Evolutionary conservation across 2,797 vertebrate genomes (phyloP).

Genomic region (Brachyalestes nurse): DNA sequence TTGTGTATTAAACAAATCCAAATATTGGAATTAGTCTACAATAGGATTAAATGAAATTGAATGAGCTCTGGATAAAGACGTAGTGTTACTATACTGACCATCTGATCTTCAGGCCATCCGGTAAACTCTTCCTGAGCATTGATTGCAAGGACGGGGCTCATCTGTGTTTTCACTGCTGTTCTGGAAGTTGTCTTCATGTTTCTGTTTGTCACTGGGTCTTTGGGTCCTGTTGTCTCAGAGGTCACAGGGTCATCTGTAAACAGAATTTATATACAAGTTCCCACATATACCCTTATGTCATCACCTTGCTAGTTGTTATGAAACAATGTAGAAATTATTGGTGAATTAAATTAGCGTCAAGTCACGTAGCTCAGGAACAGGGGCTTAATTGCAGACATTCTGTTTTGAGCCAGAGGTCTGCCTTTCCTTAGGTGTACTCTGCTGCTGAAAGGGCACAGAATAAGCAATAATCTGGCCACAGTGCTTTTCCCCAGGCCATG

Average conservation of each 20-base stretch:
- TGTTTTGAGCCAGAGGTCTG: background rate
- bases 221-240: slow-evolving; percentile 37
- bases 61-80: background rate
- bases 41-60: slow-evolving; percentile 1
- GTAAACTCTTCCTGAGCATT: slow-evolving; percentile 38
- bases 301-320: background rate
- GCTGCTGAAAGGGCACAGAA: background rate
- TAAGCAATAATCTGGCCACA: slow-evolving; percentile 11
- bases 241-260: slow-evolving; percentile 46
- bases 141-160: slow-evolving; percentile 53
- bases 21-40: background rate
- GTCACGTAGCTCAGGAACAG: background rate
- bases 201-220: slow-evolving; percentile 33
- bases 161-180: slow-evolving; percentile 57
- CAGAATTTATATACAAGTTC: slow-evolving; percentile 3
- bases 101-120: slow-evolving; percentile 34
- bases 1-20: slow-evolving; percentile 4
- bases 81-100: background rate
- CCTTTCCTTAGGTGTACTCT: background rate
- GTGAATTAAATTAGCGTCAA: background rate
- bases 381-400: background rate
- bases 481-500: slow-evolving; percentile 16
- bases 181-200: slow-evolving; percentile 43
- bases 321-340: background rate
- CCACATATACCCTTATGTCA: background rate